Conservation (phyloP, 2,888 invertebrate species). For the Chrysotoxum bicinctum region DNA sequence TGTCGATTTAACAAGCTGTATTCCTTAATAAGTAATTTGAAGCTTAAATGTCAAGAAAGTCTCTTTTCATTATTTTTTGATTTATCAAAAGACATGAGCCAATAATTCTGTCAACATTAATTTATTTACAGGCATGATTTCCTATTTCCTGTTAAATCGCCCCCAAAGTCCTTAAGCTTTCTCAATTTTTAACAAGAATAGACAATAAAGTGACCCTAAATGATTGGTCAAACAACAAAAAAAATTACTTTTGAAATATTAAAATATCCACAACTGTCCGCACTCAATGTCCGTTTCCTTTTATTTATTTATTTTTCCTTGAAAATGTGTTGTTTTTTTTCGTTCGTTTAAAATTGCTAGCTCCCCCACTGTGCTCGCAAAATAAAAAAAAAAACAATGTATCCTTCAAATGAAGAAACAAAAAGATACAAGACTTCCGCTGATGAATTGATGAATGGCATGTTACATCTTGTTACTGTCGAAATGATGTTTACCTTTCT, state of each 20-base stretch:
- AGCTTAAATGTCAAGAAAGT: background rate
- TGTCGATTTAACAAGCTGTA: too few species aligned
- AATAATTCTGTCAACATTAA: background rate
- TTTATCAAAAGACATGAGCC: background rate
- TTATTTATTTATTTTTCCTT: constrained; percentile 11
- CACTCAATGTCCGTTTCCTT: constrained; percentile 66
- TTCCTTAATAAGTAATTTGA: too few species aligned
- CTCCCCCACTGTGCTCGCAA: background rate
- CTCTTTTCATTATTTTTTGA: background rate
- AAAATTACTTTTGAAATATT: constrained; percentile 51
- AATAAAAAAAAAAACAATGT: constrained; percentile 19
- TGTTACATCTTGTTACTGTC: constrained; percentile 71
- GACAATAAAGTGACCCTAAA: constrained; percentile 25
- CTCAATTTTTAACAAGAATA: constrained; percentile 1
- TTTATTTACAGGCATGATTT: constrained; percentile 38
- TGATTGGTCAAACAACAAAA: constrained; percentile 54
- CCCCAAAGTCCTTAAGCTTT: constrained; percentile 12
- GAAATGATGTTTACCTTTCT: constrained; percentile 69
- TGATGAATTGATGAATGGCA: constrained; percentile 71
- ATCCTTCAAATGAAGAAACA: constrained; percentile 4
- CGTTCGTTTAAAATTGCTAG: background rate
- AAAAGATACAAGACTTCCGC: constrained; percentile 65
- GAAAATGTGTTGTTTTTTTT: background rate
- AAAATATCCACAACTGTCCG: constrained; percentile 55
- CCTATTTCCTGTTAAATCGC: constrained; percentile 23